Conservation (phyloP, 2,113 vertebrate genomes). For the Perca fluviatilis region DNA sequence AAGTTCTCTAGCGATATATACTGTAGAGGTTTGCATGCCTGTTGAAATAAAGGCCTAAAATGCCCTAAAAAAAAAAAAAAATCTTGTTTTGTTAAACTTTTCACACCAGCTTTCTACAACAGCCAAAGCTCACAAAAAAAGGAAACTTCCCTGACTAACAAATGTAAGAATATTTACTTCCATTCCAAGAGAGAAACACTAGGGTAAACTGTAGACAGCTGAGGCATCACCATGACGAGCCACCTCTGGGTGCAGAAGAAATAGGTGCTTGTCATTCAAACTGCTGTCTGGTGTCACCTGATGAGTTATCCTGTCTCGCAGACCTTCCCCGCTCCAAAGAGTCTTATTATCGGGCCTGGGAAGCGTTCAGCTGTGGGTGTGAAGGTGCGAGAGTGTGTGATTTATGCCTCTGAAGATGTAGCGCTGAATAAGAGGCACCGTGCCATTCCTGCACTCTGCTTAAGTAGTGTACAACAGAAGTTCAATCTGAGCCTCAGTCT, state of each 20-base stretch:
- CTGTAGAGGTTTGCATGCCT: too few relatives aligned
- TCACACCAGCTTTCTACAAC: not conserved
- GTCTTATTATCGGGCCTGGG: slow-evolving; percentile 7
- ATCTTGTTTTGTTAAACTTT: not conserved
- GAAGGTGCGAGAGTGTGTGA: slow-evolving; percentile 8
- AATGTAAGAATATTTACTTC: not conserved
- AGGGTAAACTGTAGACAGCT: not conserved
- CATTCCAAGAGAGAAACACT: not conserved
- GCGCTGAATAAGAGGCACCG: slow-evolving; percentile 19
- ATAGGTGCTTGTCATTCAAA: slow-evolving; percentile 15
- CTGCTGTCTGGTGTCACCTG: slow-evolving; percentile 32
- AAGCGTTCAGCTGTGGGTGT: slow-evolving; percentile 11
- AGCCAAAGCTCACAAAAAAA: not conserved
- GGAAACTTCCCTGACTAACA: not conserved
- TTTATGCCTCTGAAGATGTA: slow-evolving; percentile 27
- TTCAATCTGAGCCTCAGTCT: not conserved
- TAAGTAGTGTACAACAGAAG: not conserved
- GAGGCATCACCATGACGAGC: not conserved
- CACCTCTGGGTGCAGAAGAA: not conserved
- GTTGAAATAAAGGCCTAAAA: too few relatives aligned
- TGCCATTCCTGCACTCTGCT: slow-evolving; percentile 8
- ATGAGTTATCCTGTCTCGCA: slow-evolving; percentile 52
- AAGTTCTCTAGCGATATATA: too few relatives aligned
- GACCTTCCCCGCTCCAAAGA: slow-evolving; percentile 17
- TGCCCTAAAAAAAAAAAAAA: too few relatives aligned